A percentile compares a stretch with the other conserved stretches of the same genome.
These are phyloP conservation scores for Cromileptes altivelis DNA, from an alignment of 2,113 vertebrate genomes.

Conservation along the genomic window DNA sequence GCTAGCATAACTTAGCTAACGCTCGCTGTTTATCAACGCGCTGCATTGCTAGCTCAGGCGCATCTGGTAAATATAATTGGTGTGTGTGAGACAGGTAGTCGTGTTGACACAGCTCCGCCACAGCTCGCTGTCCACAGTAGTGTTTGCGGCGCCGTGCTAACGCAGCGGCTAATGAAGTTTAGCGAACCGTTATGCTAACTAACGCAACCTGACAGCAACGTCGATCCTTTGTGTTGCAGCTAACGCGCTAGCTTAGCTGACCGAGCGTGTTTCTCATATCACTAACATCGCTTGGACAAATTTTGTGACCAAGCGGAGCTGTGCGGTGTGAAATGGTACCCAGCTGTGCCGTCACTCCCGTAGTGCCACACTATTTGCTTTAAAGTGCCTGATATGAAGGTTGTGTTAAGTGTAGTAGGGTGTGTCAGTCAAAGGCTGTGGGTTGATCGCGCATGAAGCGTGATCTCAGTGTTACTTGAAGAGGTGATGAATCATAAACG, in stretches of 20 bases:
- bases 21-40: background rate
- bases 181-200: conserved; percentile 40
- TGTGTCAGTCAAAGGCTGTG: background rate
- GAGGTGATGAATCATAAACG: background rate
- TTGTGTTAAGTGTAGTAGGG: background rate
- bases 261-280: background rate
- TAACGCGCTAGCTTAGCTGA: conserved; percentile 26
- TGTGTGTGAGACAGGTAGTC: accelerated
- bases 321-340: too few species aligned
- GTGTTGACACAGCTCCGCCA: accelerated
- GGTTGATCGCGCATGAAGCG: background rate
- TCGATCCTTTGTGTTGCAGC: conserved; percentile 54
- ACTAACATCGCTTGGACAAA: background rate
- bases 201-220: background rate
- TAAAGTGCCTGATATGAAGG: background rate
- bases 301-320: background rate
- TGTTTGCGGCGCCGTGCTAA: background rate
- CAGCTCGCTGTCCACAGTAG: accelerated
- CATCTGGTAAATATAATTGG: accelerated
- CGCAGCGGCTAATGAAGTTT: conserved; percentile 16
- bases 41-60: too few species aligned
- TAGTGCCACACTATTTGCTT: background rate
- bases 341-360: too few species aligned
- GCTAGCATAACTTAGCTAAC: conserved; percentile 33
- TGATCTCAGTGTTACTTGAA: background rate